Conservation (phyloP, 2,797 vertebrate genomes). For the Enteromius trimaculatus region DNA sequence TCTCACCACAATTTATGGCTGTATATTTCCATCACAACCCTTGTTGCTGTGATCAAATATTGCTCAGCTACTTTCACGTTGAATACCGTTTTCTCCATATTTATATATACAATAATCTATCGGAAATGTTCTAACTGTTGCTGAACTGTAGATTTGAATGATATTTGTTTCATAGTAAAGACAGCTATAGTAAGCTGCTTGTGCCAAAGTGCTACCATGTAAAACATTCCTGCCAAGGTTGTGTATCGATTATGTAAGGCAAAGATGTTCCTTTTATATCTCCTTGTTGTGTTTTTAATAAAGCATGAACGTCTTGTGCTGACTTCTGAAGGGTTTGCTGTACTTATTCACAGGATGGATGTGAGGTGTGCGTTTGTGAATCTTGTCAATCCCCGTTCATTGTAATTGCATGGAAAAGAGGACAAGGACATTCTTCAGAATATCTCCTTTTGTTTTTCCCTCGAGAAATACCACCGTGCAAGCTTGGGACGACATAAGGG, state of each 20-base stretch:
- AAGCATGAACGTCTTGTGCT: constrained; percentile 58
- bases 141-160: constrained; percentile 32
- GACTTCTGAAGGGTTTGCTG: constrained; percentile 7
- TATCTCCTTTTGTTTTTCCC: not conserved
- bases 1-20: constrained; percentile 1
- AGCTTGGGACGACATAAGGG: not conserved
- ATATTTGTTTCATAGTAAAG: constrained; percentile 44
- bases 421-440: not conserved
- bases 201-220: constrained; percentile 42
- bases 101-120: constrained; percentile 38
- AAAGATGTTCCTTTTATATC: constrained; percentile 46
- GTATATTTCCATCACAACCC: constrained; percentile 19
- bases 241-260: constrained; percentile 32
- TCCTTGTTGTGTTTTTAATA: constrained; percentile 55
- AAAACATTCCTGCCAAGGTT: constrained; percentile 36
- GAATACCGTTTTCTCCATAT: constrained; percentile 15
- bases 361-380: constrained; percentile 7
- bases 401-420: constrained; percentile 14
- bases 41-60: constrained; percentile 29
- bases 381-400: not conserved
- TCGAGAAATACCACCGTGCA: not conserved
- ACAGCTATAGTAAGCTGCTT: constrained; percentile 41
- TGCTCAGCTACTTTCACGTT: constrained; percentile 16
- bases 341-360: constrained; percentile 25
- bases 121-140: constrained; percentile 34